Base-by-base conservation (phyloP, 2,113 vertebrate genomes). In the Atractosteus spatula region DNA sequence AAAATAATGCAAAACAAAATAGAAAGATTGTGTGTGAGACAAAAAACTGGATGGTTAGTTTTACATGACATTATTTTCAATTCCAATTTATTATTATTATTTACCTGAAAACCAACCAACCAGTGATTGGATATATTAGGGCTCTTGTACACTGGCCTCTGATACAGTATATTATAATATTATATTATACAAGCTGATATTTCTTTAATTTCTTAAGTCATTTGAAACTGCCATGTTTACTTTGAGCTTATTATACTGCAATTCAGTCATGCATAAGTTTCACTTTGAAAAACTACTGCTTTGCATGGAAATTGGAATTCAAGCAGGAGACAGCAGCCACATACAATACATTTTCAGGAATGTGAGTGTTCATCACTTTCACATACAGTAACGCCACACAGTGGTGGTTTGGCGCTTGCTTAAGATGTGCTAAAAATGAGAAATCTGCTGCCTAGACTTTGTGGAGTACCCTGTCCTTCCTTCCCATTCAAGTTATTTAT, bases 201-300 rank as follows among this genome's bases (percentile, higher is more conserved):
- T 61, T 68, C 29, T 29, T 69, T 57, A 4, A 63, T 29, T 16
- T 17, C 57, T 12, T n/a, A 62, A 44, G 17, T 63, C 29, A 51
- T 68, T 68, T 68, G 16, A 68, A 54, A 47, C 66, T 41, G 17
- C 66, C 43, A 14, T 6, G 68, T 66, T 76, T 75, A 62, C 51
- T 45, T 29, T 44, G 45, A 72, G 70, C 79, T 74, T 68, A 42
- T 68, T 71, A 59, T 69, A 29, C 79, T 73, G 82, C 76, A 69
- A 71, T 69, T 47, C 57, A 64, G 76, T 79, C 70, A 74, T 75
- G 71, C 80, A 43, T 62, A 77, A 81, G 73, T 57, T 79, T 78
- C 56, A 6, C 0, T 42, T 14, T 68, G 65, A 67, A 73, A 73
- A 47, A 55, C 54, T 68, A 56, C 65, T 78, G 42, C 69, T 65